A percentile compares a stretch with the other conserved stretches of the same genome.
phyloP scores from a whole-genome alignment of 2,113 vertebrate species.

The Rhipidura dahli region DNA sequence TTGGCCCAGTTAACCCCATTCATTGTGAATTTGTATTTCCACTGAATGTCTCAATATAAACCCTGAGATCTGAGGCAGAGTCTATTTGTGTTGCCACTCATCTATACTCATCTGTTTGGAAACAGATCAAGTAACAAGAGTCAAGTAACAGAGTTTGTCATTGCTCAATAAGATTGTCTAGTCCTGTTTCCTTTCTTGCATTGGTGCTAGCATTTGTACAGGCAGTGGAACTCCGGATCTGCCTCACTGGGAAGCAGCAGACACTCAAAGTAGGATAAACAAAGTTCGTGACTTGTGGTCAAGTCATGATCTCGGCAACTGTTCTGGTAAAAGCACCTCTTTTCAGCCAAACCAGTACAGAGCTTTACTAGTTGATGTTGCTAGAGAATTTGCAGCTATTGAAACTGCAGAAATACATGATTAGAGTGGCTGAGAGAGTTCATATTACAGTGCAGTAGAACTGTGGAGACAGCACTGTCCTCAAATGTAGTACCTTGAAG shows the following conservation, averaged over 20 bases:
- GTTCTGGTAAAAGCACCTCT: background rate
- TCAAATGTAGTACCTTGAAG: background rate
- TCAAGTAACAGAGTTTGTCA: background rate
- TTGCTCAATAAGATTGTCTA: background rate
- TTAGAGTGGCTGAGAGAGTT: background rate
- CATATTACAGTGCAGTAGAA: background rate
- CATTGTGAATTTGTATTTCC: background rate
- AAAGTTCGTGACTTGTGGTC: background rate
- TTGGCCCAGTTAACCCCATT: background rate
- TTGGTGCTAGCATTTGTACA: background rate
- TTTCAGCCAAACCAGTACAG: background rate
- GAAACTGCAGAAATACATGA: rapidly evolving
- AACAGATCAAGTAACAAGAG: background rate
- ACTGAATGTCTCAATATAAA: background rate
- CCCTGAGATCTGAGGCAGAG: background rate
- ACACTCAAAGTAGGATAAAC: background rate
- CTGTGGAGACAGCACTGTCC: background rate
- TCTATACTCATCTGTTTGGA: background rate
- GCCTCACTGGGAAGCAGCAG: background rate
- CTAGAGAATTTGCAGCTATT: background rate
- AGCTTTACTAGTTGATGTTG: background rate
- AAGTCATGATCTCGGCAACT: background rate
- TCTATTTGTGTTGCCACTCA: background rate
- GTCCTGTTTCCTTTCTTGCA: background rate
- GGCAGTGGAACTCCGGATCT: background rate